phyloP scores from a whole-genome alignment of 37 sponge, comb jelly and placozoan species.

The Amphimedon queenslandica region DNA sequence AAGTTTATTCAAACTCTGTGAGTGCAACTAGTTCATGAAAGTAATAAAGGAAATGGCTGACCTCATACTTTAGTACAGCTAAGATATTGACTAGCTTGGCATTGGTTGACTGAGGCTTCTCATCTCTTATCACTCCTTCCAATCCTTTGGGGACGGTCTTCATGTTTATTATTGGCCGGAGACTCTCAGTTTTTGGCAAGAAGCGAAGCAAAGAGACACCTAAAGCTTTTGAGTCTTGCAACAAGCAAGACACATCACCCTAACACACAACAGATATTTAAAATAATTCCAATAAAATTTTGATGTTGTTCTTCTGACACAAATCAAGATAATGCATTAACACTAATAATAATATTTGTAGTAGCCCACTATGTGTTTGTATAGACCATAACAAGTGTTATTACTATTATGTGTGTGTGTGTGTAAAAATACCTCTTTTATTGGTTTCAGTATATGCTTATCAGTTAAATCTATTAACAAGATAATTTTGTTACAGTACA shows the following conservation, averaged over 20 bases:
- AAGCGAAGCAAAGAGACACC: slow-evolving; percentile 55
- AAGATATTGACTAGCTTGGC: slow-evolving; percentile 40
- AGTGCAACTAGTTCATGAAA: not conserved
- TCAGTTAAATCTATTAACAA: too few species aligned
- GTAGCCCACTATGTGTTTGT: too few species aligned
- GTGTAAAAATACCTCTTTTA: too few species aligned
- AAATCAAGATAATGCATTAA: too few species aligned
- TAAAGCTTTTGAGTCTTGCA: slow-evolving; percentile 19
- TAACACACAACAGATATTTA: not conserved
- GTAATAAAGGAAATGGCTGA: not conserved
- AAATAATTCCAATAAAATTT: not conserved
- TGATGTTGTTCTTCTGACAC: too few species aligned
- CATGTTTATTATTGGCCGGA: slow-evolving; percentile 52
- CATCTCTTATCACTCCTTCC: not conserved
- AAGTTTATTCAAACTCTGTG: not conserved
- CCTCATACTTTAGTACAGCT: slow-evolving; percentile 51
- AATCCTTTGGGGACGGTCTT: not conserved
- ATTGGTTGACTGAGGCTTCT: slow-evolving; percentile 18
- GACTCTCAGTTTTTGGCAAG: slow-evolving; percentile 34
- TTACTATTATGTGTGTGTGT: too few species aligned
- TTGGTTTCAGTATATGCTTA: too few species aligned
- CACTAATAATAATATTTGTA: too few species aligned
- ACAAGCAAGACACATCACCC: not conserved
- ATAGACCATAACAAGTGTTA: too few species aligned
- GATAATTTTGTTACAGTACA: too few species aligned